Conservation (phyloP, 2,113 vertebrate genomes). For the Aleadryas rufinucha region DNA sequence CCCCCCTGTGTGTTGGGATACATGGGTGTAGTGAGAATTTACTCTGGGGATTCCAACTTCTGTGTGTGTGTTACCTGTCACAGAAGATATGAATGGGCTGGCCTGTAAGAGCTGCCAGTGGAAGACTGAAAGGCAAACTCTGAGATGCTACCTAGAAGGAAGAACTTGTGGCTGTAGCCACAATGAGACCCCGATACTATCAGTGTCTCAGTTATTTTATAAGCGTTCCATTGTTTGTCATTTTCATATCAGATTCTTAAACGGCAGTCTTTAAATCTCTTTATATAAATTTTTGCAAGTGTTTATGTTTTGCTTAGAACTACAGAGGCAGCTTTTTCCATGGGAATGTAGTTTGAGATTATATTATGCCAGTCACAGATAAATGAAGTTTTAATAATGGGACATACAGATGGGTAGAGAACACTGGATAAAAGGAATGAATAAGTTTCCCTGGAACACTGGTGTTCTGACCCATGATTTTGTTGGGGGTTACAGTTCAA, state of each 20-base stretch:
- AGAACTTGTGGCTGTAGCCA: background rate
- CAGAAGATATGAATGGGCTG: background rate
- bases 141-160: background rate
- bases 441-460: background rate
- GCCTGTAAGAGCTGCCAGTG: background rate
- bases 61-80: background rate
- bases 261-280: background rate
- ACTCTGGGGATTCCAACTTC: background rate
- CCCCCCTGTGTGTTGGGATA: background rate
- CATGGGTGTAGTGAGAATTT: background rate
- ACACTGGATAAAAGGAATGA: background rate
- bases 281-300: background rate
- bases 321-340: background rate
- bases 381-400: background rate
- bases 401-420: background rate
- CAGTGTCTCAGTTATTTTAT: background rate
- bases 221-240: background rate
- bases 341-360: background rate
- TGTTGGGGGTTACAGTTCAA: background rate
- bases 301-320: background rate
- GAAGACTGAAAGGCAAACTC: background rate
- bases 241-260: background rate
- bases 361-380: background rate
- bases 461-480: background rate
- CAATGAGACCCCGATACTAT: rapidly evolving